Evolutionary conservation across 2,888 invertebrate species (phyloP).

Genomic region (Eupithecia pulchellata): DNA sequence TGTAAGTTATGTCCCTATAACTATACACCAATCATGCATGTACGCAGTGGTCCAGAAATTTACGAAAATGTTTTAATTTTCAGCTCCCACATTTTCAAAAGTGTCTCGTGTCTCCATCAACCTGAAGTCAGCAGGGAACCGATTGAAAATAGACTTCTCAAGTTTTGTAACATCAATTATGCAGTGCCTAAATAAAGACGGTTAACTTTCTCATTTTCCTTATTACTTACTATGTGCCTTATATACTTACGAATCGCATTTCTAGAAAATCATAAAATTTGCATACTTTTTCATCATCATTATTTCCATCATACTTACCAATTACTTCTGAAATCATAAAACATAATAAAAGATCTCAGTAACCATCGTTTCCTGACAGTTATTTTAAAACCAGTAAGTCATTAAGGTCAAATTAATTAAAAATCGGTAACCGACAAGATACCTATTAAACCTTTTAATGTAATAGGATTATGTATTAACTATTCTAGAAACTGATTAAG

Average conservation of each 20-base stretch:
- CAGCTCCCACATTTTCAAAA: conserved; percentile 86
- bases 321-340: conserved; percentile 50
- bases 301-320: background rate
- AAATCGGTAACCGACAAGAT: background rate
- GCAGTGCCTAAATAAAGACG: conserved; percentile 70
- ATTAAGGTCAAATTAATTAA: background rate
- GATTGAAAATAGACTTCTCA: conserved; percentile 85
- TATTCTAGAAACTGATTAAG: background rate
- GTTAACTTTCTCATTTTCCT: conserved; percentile 34
- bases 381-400: background rate
- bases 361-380: background rate
- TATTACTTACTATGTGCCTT: background rate
- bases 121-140: conserved; percentile 84
- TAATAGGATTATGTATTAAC: background rate
- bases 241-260: conserved; percentile 35
- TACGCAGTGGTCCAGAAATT: background rate
- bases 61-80: conserved; percentile 51
- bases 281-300: conserved; percentile 26
- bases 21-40: background rate
- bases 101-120: conserved; percentile 86
- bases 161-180: conserved; percentile 76
- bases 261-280: conserved; percentile 28
- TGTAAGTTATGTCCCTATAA: conserved; percentile 74
- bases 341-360: conserved; percentile 15
- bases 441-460: background rate